These are phyloP conservation scores for Pteropus alecto DNA, from an alignment of 2,113 vertebrate species.

Conservation along the genomic window DNA sequence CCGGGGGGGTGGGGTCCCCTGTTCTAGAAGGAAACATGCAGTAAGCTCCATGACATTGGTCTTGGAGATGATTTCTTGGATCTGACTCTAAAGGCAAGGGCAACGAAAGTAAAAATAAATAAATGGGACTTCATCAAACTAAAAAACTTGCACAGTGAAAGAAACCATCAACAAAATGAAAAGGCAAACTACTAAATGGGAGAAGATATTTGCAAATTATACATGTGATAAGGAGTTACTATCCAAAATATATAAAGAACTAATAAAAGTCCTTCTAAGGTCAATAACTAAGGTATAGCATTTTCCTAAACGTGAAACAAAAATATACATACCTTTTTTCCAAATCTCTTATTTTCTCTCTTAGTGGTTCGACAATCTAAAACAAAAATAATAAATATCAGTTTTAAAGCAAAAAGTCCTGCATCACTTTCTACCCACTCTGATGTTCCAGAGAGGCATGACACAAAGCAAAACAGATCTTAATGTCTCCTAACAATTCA, in stretches of 20 bases:
- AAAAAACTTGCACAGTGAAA: neutral
- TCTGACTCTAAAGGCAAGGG: neutral
- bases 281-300: neutral
- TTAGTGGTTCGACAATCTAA: constrained; percentile 86
- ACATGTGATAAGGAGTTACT: neutral
- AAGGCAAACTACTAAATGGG: neutral
- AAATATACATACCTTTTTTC: constrained; percentile 86
- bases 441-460: neutral
- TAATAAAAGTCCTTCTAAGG: neutral
- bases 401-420: constrained; percentile 11
- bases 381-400: constrained; percentile 55
- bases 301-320: neutral
- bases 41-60: neutral
- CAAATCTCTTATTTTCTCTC: constrained; percentile 89
- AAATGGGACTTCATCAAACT: neutral
- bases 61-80: neutral
- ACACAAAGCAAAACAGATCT: neutral
- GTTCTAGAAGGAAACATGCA: neutral
- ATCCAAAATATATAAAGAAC: neutral
- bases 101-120: neutral
- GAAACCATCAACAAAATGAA: neutral
- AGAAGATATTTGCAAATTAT: neutral
- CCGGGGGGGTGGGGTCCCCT: too few relatives aligned
- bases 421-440: neutral
- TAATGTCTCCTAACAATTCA: neutral